Base-by-base conservation (phyloP, 1,140 invertebrate genomes). In the Heliconius nattereri region DNA sequence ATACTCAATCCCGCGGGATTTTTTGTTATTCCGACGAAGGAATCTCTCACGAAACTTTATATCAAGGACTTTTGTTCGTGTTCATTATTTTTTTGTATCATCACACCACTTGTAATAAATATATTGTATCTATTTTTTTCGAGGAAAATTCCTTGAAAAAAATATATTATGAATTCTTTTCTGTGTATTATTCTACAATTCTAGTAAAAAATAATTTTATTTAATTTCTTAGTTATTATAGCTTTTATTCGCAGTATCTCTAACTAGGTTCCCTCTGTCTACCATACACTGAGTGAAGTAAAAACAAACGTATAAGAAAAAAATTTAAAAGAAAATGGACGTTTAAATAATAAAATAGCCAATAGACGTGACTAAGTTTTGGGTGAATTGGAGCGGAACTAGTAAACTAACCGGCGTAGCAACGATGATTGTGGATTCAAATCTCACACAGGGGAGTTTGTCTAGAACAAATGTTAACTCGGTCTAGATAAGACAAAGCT, bases 21-120 rank as follows among this genome's bases (percentile, higher is more conserved):
- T 66, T 66, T 66, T 29, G 60, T 29, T 66, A 29, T 66, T 16
- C 23, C 60, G 13, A 29, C 11, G 13, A 29, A 66, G 26, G 26
- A 66, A 66, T 29, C 60, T 66, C n/a, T 66, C 23, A 29, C 13
- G 26, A 66, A 66, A 66, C 23, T 66, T 66, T 66, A 66, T 66
- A 66, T 66, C 60, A 66, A 26, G 60, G 60, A 66, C 60, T 66
- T 66, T 66, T 57, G 54, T 57, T 57, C 11, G 60, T 66, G 60
- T 66, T 66, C 60, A 29, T 60, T 29, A 13, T 26, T 66, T 66
- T 57, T 29, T 66, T 66, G 60, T 66, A 66, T 66, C 60, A 66
- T 5, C 60, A 29, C 5, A 66, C 26, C 60, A n/a, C 9, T 11
- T 6, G 60, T 66, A 66, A 66, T 26, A 66, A 66, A 26, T 29